Evolutionary conservation across 2,113 vertebrate species (phyloP).

Genomic region (Pitta sordida): DNA sequence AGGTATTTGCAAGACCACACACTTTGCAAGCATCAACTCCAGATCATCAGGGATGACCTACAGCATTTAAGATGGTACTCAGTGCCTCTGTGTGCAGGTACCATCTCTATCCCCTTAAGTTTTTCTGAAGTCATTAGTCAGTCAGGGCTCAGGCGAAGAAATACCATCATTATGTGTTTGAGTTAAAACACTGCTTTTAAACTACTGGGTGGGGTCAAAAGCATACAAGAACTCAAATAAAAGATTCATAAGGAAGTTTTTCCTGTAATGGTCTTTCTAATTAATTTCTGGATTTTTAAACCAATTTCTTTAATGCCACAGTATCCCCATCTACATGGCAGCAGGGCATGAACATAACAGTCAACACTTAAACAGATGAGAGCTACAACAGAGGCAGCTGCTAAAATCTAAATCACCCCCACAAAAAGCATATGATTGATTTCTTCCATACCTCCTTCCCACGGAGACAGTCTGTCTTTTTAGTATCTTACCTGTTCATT

Average conservation of each 20-base stretch:
- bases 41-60: background rate
- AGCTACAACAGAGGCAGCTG: background rate
- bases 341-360: background rate
- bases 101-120: background rate
- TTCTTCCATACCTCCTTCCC: background rate
- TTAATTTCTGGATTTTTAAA: background rate
- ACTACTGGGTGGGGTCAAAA: background rate
- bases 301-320: background rate
- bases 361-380: background rate
- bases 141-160: background rate
- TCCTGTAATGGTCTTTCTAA: background rate
- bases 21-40: background rate
- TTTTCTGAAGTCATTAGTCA: background rate
- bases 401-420: background rate
- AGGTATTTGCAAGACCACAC: background rate
- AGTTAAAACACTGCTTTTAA: background rate
- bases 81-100: background rate
- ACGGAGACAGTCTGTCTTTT: background rate
- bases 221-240: background rate
- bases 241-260: background rate
- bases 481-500: background rate
- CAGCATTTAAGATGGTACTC: background rate
- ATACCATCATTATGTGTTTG: background rate
- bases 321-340: background rate
- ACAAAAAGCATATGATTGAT: background rate